Conservation (phyloP, 2,797 vertebrate genomes). For the Geotrypetes seraphini region DNA sequence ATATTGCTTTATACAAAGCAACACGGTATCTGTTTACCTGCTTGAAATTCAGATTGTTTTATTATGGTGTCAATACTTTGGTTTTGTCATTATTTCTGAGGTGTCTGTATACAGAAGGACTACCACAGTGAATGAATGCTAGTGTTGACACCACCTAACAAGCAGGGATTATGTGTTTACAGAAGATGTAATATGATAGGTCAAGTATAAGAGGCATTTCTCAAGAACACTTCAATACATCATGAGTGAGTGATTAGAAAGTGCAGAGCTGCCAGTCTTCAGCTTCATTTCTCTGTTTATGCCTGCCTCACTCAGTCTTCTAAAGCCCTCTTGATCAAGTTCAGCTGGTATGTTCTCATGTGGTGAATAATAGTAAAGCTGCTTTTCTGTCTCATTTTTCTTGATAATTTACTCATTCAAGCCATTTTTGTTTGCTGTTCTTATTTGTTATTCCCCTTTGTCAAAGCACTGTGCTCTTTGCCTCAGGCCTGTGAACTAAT, state of each 20-base stretch:
- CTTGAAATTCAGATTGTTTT: conserved; percentile 77
- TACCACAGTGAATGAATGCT: conserved; percentile 56
- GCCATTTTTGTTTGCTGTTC: conserved; percentile 89
- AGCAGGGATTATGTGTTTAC: conserved; percentile 95
- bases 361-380: conserved; percentile 82
- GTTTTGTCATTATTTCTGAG: conserved; percentile 71
- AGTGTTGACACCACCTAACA: conserved; percentile 91
- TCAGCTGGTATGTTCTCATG: conserved; percentile 87
- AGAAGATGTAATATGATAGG: conserved; percentile 93
- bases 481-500: conserved; percentile 92
- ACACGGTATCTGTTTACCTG: conserved; percentile 62
- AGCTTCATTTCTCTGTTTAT: conserved; percentile 71
- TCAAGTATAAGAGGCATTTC: conserved; percentile 84
- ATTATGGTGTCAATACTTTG: conserved; percentile 72
- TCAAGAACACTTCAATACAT: conserved; percentile 77
- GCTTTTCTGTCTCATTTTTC: conserved; percentile 87
- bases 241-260: conserved; percentile 93
- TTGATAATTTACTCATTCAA: conserved; percentile 98
- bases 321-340: conserved; percentile 86
- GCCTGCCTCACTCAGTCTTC: conserved; percentile 78
- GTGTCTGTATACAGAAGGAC: conserved; percentile 56
- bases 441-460: conserved; percentile 90
- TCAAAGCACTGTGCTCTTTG: conserved; percentile 74
- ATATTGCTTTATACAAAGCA: conserved; percentile 20
- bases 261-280: conserved; percentile 78